Evolutionary conservation across 2,888 invertebrate species (phyloP), one percentile per base, ranked within the genome.

Genomic region (Tholera decimalis): DNA sequence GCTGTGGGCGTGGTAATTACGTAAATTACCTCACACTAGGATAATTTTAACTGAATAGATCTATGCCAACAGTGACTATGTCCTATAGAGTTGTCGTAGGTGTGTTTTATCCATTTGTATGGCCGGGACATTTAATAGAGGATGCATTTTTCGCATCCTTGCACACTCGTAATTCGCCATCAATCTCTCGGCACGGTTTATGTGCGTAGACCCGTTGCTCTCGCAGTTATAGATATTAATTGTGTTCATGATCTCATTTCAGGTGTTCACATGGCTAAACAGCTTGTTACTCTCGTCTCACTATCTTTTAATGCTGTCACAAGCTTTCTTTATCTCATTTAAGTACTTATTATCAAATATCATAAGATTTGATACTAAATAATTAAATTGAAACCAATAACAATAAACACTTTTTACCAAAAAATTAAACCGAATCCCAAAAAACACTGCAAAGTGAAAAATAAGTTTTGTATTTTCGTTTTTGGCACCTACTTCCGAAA

Each of bases 111-210:
- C 20, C 28, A 43, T 57, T 47, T 59, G 35, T 57, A 33, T 37
- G 46, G 50, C 37, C 13, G 39, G 65, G 44, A 55, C 53, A 50
- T 24, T 60, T 77, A 54, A 66, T 74, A 74, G 70, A 73, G 78
- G 74, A 78, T 71, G 71, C 59, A 44, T 61, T 62, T 75, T 64
- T 71, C 66, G 56, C 63, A 67, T 64, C 71, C 78, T 75, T 47
- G 39, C 43, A 11, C 47, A 49, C 43, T 63, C 50, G 50, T 62
- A 35, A 59, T 46, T 62, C 57, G 50, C 46, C 43, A 62, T 67
- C 61, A 69, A 62, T 69, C 60, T 61, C 51, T 54, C 64, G 54
- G 24, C 28, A 30, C 61, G 55, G 37, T 11, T 33, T 33, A 22
- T 15, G 28, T 54, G 35, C 49, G 18, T 18, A 30, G 37, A 39